Conservation (phyloP, 1,140 invertebrate species). For the Lepidurus packardi region DNA sequence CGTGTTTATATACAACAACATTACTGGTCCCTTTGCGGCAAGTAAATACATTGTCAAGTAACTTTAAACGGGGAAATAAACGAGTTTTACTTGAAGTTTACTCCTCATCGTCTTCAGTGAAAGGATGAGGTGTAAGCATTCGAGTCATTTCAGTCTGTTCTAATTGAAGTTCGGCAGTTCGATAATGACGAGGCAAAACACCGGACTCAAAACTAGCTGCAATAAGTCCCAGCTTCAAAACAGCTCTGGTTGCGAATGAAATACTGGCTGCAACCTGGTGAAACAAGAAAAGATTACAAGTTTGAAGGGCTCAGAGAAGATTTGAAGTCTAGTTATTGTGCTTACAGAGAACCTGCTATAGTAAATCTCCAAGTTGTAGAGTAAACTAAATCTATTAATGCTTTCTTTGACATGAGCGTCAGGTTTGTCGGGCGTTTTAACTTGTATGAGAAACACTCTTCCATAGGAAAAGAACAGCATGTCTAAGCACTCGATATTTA, state of each 20-base stretch:
- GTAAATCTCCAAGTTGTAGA: not conserved
- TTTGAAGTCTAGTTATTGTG: not conserved
- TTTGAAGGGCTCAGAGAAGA: not conserved
- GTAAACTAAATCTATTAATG: not conserved
- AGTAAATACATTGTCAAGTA: not conserved
- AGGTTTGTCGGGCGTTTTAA: not conserved
- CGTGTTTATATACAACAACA: too few species aligned
- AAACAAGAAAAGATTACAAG: not conserved
- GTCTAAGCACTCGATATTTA: not conserved
- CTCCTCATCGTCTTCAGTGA: not conserved
- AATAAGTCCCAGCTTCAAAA: not conserved
- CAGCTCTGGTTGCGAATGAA: not conserved
- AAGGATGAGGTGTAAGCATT: not conserved
- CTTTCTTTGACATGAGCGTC: not conserved
- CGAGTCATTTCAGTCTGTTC: not conserved
- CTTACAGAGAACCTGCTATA: not conserved
- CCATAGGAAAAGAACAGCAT: conserved; percentile 1
- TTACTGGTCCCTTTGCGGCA: too few species aligned
- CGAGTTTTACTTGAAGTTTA: not conserved
- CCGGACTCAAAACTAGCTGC: not conserved
- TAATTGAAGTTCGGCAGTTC: not conserved
- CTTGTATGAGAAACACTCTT: not conserved
- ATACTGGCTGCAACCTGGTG: not conserved
- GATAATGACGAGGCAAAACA: not conserved
- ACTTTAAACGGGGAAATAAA: not conserved